Evolutionary conservation across 2,797 vertebrate genomes (phyloP).

Genomic region (Melanotaenia trifasciata): DNA sequence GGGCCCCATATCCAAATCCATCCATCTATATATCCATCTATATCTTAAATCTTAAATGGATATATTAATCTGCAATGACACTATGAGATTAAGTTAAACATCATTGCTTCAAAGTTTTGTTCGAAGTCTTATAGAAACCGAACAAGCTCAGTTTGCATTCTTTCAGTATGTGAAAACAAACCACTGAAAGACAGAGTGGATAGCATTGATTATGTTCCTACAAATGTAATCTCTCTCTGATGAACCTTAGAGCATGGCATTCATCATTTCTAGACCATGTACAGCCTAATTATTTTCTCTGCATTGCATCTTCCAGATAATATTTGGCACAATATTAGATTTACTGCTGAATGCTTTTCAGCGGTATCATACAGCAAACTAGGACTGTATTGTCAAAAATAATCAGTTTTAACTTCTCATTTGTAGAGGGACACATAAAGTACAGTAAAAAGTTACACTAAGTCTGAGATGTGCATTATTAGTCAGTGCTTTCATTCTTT

Average conservation of each 20-base stretch:
- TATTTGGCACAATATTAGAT: conserved; percentile 36
- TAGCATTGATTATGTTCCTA: too few relatives aligned
- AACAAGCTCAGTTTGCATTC: not conserved
- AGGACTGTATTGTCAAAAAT: conserved; percentile 15
- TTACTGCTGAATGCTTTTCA: conserved; percentile 21
- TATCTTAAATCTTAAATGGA: not conserved
- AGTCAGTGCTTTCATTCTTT: too few relatives aligned
- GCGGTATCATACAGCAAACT: conserved; percentile 20
- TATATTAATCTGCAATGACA: not conserved
- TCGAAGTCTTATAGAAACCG: not conserved
- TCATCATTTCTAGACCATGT: not conserved
- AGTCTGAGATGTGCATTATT: too few relatives aligned
- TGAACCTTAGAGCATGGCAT: not conserved
- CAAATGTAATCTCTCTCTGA: too few relatives aligned
- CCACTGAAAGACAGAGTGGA: too few relatives aligned
- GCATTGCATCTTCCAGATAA: not conserved
- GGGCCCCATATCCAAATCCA: too few relatives aligned
- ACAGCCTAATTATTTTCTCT: not conserved
- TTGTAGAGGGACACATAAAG: not conserved
- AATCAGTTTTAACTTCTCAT: not conserved
- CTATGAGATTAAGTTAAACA: not conserved
- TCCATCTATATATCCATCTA: not conserved
- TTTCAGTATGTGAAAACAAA: not conserved
- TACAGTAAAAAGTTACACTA: too few relatives aligned
- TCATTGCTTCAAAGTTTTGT: not conserved